These are phyloP conservation scores for Argya squamiceps DNA, from an alignment of 2,797 vertebrate genomes.

Conservation along the genomic window DNA sequence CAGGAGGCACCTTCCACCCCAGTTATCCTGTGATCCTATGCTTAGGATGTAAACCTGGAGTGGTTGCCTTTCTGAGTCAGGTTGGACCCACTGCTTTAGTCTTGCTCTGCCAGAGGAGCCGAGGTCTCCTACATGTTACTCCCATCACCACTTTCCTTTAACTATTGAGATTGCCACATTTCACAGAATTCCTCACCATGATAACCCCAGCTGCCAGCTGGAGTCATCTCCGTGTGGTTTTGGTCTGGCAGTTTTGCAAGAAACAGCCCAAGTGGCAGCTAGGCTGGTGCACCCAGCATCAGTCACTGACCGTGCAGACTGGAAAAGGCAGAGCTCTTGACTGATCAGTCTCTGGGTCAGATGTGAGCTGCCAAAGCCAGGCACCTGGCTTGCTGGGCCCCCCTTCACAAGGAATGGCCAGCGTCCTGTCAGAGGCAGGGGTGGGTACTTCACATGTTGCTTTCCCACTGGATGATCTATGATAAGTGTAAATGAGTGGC, in stretches of 20 bases:
- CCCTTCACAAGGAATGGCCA: neutral
- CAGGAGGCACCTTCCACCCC: neutral
- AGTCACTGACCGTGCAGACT: neutral
- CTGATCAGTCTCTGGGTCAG: neutral
- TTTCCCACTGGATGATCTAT: neutral
- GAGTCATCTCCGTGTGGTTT: neutral
- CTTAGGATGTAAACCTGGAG: neutral
- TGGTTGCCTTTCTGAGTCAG: neutral
- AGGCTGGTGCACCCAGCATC: neutral
- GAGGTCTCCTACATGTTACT: neutral
- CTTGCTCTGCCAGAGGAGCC: neutral
- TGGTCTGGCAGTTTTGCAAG: neutral
- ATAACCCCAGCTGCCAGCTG: neutral
- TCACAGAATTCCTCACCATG: neutral
- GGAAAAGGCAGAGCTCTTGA: neutral
- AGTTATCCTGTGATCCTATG: neutral
- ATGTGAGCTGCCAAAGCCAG: neutral
- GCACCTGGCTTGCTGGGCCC: neutral
- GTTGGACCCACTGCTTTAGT: neutral
- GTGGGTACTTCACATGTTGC: rapidly evolving
- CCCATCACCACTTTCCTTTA: neutral
- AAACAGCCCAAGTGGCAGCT: neutral
- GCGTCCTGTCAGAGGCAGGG: neutral
- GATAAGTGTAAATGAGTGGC: neutral
- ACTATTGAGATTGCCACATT: neutral